Evolutionary conservation across 2,888 invertebrate genomes (phyloP).

Genomic region (Strigamia maritima): DNA sequence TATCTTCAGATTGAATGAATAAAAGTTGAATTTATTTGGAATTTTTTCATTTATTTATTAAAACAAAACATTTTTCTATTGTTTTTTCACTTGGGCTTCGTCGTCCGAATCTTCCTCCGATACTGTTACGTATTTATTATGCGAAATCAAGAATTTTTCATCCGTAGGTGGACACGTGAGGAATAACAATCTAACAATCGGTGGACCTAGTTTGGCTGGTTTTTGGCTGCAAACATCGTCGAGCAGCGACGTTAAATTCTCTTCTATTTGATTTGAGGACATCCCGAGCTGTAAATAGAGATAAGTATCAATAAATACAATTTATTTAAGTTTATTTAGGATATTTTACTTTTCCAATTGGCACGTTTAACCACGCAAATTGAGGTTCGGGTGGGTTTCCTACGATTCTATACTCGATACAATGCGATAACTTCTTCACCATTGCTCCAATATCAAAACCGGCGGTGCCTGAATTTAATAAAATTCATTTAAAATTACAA

Average conservation of each 20-base stretch:
- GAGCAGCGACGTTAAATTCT: slow-evolving; percentile 66
- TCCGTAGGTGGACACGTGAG: slow-evolving; percentile 58
- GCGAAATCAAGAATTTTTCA: slow-evolving; percentile 53
- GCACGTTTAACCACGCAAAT: slow-evolving; percentile 65
- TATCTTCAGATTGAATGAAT: slow-evolving; percentile 12
- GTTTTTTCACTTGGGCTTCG: slow-evolving; percentile 26
- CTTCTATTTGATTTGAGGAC: slow-evolving; percentile 66
- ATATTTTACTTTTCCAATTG: slow-evolving; percentile 67
- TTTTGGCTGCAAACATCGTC: slow-evolving; percentile 63
- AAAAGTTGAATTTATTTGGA: not conserved
- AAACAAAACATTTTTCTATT: not conserved
- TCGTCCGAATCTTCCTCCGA: slow-evolving; percentile 35
- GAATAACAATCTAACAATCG: slow-evolving; percentile 66
- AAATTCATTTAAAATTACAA: slow-evolving; percentile 22
- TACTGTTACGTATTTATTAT: slow-evolving; percentile 32
- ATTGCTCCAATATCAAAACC: slow-evolving; percentile 62
- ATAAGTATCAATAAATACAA: too few species aligned
- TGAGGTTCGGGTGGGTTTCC: slow-evolving; percentile 66
- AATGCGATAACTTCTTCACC: slow-evolving; percentile 65
- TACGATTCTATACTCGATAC: slow-evolving; percentile 65
- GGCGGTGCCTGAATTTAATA: slow-evolving; percentile 60
- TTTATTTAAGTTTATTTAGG: slow-evolving; percentile 34
- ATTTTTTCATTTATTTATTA: not conserved
- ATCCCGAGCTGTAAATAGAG: slow-evolving; percentile 63
- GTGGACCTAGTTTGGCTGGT: slow-evolving; percentile 59